Percentiles rank a stretch among this genome's conserved stretches.
phyloP scores from a whole-genome alignment of 2,888 invertebrate genomes.

The Diaperis boleti region DNA sequence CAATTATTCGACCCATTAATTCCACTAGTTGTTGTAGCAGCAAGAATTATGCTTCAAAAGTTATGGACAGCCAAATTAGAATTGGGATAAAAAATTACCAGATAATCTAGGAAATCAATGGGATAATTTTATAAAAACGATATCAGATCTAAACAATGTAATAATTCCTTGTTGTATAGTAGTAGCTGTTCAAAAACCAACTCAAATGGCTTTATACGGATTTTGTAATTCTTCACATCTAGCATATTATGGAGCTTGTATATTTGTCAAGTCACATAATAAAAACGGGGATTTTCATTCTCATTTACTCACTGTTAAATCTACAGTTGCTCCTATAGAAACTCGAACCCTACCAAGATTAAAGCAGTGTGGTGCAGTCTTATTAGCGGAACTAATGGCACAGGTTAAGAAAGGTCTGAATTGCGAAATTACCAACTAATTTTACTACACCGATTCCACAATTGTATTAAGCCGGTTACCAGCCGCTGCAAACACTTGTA shows the following conservation, averaged over 20 bases:
- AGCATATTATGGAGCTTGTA: slow-evolving; percentile 50
- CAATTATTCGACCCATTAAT: slow-evolving; percentile 1
- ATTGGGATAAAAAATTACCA: slow-evolving; percentile 32
- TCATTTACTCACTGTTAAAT: too few species aligned
- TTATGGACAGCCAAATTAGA: slow-evolving; percentile 30
- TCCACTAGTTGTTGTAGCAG: slow-evolving; percentile 20
- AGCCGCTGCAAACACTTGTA: slow-evolving; percentile 3
- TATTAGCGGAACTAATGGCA: too few species aligned
- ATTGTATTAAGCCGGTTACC: slow-evolving; percentile 10
- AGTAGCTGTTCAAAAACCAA: slow-evolving; percentile 27
- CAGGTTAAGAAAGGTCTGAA: too few species aligned
- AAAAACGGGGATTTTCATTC: too few species aligned
- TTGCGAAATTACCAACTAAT: too few species aligned
- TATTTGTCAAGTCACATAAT: slow-evolving; percentile 49
- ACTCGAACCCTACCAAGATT: too few species aligned
- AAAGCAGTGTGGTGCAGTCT: too few species aligned
- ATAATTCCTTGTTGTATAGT: slow-evolving; percentile 27
- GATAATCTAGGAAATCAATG: slow-evolving; percentile 9
- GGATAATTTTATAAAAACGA: too few species aligned
- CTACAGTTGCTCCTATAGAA: too few species aligned
- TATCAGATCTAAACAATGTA: slow-evolving; percentile 8
- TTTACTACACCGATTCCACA: too few species aligned
- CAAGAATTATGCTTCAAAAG: slow-evolving; percentile 32
- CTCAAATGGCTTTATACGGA: slow-evolving; percentile 43
- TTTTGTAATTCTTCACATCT: slow-evolving; percentile 47